Percentiles rank a stretch among this genome's conserved stretches.
These are phyloP conservation scores for Hipparchia sbordonii DNA, from an alignment of 2,888 invertebrate species.

Conservation along the genomic window DNA sequence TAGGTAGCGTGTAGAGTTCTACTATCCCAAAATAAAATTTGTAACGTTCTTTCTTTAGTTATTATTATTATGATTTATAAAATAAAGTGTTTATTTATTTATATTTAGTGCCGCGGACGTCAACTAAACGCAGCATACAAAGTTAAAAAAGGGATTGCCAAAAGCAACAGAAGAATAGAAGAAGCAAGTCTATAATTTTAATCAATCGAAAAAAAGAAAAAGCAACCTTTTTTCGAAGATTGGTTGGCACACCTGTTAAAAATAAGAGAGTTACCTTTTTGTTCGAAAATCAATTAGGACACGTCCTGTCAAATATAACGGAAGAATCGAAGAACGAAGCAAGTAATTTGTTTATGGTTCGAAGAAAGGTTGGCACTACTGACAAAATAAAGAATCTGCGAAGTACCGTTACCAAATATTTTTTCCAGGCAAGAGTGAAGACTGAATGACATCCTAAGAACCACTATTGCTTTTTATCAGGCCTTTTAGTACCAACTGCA, in stretches of 20 bases:
- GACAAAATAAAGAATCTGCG: too few species aligned
- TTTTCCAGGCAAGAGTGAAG: too few species aligned
- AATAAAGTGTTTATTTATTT: neutral
- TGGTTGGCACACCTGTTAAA: neutral
- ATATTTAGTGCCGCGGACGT: neutral
- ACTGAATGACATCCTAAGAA: neutral
- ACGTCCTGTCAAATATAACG: too few species aligned
- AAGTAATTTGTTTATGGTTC: too few species aligned
- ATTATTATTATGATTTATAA: neutral
- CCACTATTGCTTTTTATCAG: neutral
- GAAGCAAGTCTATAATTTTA: too few species aligned
- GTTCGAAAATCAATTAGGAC: too few species aligned
- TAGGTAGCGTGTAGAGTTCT: too few species aligned
- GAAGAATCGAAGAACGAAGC: too few species aligned
- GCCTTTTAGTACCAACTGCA: neutral
- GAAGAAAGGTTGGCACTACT: too few species aligned
- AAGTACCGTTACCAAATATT: too few species aligned
- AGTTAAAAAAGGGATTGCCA: neutral
- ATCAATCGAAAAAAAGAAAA: neutral
- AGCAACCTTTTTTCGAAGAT: neutral
- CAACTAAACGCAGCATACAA: neutral
- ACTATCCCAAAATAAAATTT: too few species aligned
- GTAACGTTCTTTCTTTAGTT: neutral
- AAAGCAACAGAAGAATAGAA: neutral
- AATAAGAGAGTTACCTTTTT: neutral